Evolutionary conservation across 2,797 vertebrate species (phyloP).

Genomic region (Acipenser ruthenus): DNA sequence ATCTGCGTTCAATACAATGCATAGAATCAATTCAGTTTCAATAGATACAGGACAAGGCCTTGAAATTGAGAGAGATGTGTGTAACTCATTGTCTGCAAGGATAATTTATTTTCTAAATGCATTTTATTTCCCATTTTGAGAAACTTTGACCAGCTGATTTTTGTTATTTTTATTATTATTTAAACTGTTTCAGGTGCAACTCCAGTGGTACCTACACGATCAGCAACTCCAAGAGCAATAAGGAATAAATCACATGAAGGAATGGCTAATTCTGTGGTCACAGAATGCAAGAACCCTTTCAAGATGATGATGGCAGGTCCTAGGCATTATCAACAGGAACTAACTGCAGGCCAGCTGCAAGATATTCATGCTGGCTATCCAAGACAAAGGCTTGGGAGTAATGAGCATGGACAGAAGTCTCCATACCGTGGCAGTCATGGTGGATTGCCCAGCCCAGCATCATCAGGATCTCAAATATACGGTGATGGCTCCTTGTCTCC

Average conservation of each 20-base stretch:
- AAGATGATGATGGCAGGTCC: conserved; percentile 82
- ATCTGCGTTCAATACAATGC: no score
- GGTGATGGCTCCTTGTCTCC: conserved; percentile 87
- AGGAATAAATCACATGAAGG: conserved; percentile 85
- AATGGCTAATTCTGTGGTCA: conserved; percentile 66
- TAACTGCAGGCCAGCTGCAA: conserved; percentile 67
- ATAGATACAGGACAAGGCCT: no score
- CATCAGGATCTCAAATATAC: conserved; percentile 77
- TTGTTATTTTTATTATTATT: conserved; percentile 22
- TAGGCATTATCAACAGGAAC: conserved; percentile 72
- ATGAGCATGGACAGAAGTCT: conserved; percentile 83
- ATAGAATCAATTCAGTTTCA: no score
- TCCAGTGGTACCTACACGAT: conserved; percentile 68
- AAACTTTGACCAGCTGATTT: no score
- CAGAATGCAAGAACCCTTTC: conserved; percentile 91
- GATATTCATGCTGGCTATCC: conserved; percentile 80
- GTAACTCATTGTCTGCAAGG: no score
- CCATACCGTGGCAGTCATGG: conserved; percentile 76
- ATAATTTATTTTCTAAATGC: no score
- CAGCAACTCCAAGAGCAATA: conserved; percentile 77
- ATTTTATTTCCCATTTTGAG: no score
- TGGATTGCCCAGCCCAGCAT: conserved; percentile 83
- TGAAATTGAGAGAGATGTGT: no score
- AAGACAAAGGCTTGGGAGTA: conserved; percentile 73
- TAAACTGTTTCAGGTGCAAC: conserved; percentile 60